A percentile compares a stretch with the other conserved stretches of the same genome.
These are phyloP conservation scores for Zosterops borbonicus DNA, from an alignment of 2,113 vertebrate genomes.

Conservation along the genomic window DNA sequence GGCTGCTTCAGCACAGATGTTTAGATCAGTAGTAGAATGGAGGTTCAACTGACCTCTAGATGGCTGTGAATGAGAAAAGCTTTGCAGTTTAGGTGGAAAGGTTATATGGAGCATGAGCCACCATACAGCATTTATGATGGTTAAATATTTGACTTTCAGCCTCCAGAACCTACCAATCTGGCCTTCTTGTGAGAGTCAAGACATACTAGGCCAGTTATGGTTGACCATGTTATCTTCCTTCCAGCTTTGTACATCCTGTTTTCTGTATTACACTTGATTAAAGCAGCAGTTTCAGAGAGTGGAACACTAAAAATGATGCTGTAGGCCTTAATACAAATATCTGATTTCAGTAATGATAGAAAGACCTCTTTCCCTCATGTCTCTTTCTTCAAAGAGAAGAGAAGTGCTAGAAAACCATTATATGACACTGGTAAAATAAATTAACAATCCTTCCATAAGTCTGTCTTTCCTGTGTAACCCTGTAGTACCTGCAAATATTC, in stretches of 20 bases:
- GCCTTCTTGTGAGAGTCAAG: not conserved
- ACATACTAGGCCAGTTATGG: not conserved
- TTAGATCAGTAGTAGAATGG: not conserved
- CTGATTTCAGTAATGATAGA: not conserved
- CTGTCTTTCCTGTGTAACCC: not conserved
- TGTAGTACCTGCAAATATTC: not conserved
- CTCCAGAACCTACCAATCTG: not conserved
- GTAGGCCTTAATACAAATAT: not conserved
- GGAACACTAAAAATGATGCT: not conserved
- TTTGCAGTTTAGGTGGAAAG: not conserved
- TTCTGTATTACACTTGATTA: not conserved
- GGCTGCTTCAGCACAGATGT: not conserved
- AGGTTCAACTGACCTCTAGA: not conserved
- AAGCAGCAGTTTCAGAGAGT: not conserved
- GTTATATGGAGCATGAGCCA: not conserved
- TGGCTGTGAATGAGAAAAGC: not conserved
- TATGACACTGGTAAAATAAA: not conserved
- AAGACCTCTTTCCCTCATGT: not conserved
- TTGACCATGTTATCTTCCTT: not conserved
- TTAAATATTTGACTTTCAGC: not conserved
- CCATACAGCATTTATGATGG: not conserved
- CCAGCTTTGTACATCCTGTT: not conserved
- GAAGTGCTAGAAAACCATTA: not conserved
- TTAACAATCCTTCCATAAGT: not conserved
- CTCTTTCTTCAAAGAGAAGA: not conserved